Evolutionary conservation across 2,113 vertebrate species (phyloP).

Genomic region (Chionodraco myersi): DNA sequence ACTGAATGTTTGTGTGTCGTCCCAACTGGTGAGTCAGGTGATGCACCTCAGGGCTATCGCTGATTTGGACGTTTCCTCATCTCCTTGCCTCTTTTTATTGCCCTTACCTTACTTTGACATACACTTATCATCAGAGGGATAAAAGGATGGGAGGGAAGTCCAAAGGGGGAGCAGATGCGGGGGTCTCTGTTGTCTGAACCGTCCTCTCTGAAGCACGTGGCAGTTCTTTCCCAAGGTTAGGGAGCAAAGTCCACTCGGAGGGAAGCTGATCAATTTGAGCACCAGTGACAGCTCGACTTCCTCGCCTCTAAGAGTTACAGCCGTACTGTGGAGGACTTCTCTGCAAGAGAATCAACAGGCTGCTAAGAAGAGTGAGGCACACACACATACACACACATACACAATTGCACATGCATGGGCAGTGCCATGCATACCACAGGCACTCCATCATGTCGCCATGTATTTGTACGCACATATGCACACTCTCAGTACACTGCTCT

Average conservation of each 20-base stretch:
- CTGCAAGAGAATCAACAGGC: constrained; percentile 40
- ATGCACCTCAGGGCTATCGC: constrained; percentile 54
- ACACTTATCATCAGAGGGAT: constrained; percentile 63
- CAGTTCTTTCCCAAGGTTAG: constrained; percentile 64
- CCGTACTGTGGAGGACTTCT: constrained; percentile 27
- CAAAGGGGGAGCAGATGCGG: constrained; percentile 1
- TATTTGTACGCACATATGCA: background rate
- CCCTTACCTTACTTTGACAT: constrained; percentile 62
- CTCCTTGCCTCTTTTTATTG: constrained; percentile 26
- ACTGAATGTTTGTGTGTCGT: constrained; percentile 33
- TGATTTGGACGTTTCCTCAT: constrained; percentile 62
- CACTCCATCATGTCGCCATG: background rate
- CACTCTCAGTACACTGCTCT: constrained; percentile 11
- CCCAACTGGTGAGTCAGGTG: constrained; percentile 21
- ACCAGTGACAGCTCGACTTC: no score
- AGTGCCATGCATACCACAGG: constrained; percentile 38
- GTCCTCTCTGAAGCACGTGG: constrained; percentile 46
- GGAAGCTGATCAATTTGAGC: constrained; percentile 38
- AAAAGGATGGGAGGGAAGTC: constrained; percentile 46
- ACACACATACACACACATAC: background rate
- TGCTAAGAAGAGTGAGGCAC: constrained; percentile 16
- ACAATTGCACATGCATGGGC: constrained; percentile 10
- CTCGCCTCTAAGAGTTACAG: constrained; percentile 52
- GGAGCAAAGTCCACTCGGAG: constrained; percentile 49
- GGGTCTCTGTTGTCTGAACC: constrained; percentile 16